Conservation (phyloP, 2,888 invertebrate species). For the Diaperis boleti region DNA sequence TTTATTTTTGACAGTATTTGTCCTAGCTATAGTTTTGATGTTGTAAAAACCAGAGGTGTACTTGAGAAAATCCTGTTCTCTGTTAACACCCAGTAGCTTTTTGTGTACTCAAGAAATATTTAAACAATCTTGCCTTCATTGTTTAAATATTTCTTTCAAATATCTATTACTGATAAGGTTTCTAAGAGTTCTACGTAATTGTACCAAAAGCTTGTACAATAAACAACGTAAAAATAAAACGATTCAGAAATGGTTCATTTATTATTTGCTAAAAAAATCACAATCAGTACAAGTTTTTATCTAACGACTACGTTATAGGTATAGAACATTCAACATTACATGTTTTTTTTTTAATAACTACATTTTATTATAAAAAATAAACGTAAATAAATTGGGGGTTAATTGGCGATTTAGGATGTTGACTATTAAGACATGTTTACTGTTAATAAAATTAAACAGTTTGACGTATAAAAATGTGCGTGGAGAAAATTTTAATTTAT, state of each 20-base stretch:
- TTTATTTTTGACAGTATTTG: conserved; percentile 23
- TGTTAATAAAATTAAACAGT: too few species aligned
- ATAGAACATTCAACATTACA: conserved; percentile 45
- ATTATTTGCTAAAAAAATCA: conserved; percentile 55
- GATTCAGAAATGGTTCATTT: conserved; percentile 44
- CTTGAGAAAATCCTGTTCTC: too few species aligned
- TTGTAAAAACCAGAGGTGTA: conserved; percentile 34
- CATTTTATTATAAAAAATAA: conserved; percentile 30
- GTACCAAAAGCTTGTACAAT: conserved; percentile 36
- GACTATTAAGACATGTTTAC: conserved; percentile 19
- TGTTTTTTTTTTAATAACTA: conserved; percentile 37
- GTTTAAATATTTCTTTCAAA: conserved; percentile 51
- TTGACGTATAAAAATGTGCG: too few species aligned
- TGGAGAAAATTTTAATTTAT: too few species aligned
- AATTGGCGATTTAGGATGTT: conserved; percentile 9
- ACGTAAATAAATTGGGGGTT: conserved; percentile 26
- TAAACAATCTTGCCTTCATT: conserved; percentile 57
- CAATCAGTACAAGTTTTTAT: conserved; percentile 49
- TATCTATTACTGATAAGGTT: conserved; percentile 31
- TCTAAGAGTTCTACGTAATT: conserved; percentile 26
- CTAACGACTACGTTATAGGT: conserved; percentile 34
- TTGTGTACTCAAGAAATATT: conserved; percentile 46
- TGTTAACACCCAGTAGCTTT: neutral
- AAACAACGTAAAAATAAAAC: conserved; percentile 29
- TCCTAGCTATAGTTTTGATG: conserved; percentile 36